Evolutionary conservation across 2,888 invertebrate genomes (phyloP).

Genomic region (Eupelmus urozonus): DNA sequence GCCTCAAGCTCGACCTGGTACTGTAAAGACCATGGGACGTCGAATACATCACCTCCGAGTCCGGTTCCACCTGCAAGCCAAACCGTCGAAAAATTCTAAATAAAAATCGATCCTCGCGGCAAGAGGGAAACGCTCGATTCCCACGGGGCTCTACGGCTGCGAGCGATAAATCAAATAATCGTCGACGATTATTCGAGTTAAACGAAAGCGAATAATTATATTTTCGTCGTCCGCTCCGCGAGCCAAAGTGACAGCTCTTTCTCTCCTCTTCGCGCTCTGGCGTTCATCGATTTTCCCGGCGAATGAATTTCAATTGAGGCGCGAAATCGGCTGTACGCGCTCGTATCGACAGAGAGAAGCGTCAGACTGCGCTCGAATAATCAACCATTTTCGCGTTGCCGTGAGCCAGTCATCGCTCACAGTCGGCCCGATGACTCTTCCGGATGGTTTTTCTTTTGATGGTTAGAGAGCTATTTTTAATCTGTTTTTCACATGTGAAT

Average conservation of each 20-base stretch:
- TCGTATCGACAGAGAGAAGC: no score
- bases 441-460: no score
- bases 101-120: slow-evolving; percentile 22
- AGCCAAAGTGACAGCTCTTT: no score
- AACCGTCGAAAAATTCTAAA: not conserved
- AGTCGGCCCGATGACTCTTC: no score
- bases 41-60: slow-evolving; percentile 71
- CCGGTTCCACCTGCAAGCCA: slow-evolving; percentile 72
- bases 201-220: slow-evolving; percentile 51
- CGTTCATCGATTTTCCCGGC: slow-evolving; percentile 41
- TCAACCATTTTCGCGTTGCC: no score
- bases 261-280: no score
- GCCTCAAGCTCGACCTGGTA: slow-evolving; percentile 75
- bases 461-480: no score
- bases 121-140: no score
- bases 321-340: not conserved
- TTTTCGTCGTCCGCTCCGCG: not conserved
- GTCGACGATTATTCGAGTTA: slow-evolving; percentile 44
- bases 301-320: slow-evolving; percentile 41
- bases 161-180: slow-evolving; percentile 43
- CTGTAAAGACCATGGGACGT: slow-evolving; percentile 71
- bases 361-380: no score
- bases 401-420: no score
- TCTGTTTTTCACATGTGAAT: no score
- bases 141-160: no score